Percentiles rank a stretch among this genome's conserved stretches.
phyloP scores from a whole-genome alignment of 2,797 vertebrate genomes.

The Podarcis lilfordi region DNA sequence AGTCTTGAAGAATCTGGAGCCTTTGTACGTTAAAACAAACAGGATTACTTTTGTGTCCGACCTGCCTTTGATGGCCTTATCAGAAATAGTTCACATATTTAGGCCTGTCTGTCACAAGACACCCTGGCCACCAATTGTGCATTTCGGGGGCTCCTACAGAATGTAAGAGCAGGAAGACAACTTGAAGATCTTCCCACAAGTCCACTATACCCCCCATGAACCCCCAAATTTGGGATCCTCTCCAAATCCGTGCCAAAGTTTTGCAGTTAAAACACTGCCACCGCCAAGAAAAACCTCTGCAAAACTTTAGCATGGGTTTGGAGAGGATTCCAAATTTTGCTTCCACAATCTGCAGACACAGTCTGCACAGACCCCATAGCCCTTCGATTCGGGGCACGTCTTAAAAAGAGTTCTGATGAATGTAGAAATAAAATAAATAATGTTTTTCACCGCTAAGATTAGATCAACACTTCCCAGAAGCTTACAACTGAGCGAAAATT shows the following conservation, averaged over 20 bases:
- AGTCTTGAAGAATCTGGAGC: neutral
- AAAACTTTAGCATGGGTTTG: no score
- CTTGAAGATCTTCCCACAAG: neutral
- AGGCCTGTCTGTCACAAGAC: neutral
- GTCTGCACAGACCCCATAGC: neutral
- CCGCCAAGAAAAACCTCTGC: no score
- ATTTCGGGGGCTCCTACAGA: neutral
- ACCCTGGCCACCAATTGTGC: no score
- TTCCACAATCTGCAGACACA: no score
- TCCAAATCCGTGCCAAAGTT: neutral
- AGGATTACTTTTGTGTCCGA: neutral
- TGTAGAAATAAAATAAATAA: neutral
- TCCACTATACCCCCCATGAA: no score
- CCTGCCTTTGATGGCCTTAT: slow-evolving; percentile 14
- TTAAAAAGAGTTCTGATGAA: neutral
- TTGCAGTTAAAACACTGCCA: neutral
- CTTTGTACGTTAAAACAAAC: slow-evolving; percentile 23
- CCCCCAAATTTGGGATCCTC: no score
- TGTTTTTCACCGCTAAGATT: neutral
- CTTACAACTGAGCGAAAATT: neutral
- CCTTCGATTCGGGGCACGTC: neutral
- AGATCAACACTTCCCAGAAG: no score
- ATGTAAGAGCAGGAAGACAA: neutral
- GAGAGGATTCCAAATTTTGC: no score
- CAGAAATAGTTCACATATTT: slow-evolving; percentile 28